Base-by-base conservation (phyloP, 2,888 invertebrate species). In the Punctoribates punctum region DNA sequence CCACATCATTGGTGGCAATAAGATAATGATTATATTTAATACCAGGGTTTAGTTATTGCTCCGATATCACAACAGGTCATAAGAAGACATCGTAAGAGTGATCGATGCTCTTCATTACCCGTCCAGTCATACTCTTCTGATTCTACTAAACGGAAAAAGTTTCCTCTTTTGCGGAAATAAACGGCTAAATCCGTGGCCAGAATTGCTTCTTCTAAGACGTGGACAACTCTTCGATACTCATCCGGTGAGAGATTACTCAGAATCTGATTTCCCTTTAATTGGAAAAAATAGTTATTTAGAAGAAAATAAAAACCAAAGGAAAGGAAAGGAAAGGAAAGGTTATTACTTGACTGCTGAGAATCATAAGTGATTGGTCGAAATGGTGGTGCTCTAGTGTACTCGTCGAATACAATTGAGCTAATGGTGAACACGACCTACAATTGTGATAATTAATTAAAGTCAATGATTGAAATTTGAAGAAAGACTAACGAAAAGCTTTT, bases 311-410 rank as follows among this genome's bases (percentile, higher is more conserved):
- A 34, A 34, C 8, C 8, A 9, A 29, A 15, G 13, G 46, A 15
- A 34, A 13, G 73, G 15, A 34, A 29, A 29, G 17, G 13, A 60
- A 15, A 34, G 17, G 73, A 23, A 34, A 29, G 34, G 23, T 15
- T 27, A 17, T 70, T 75, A 75, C 75, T 51, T 75, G 93, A 80
- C 94, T 94, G 85, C 93, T 96, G 76, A 96, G 87, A 82, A 96
- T 96, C 96, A 96, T 96, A 80, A 96, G 88, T 82, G 94, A 94
- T 85, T 96, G 96, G 85, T 96, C 96, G 84, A 96, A 96, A 85
- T 96, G 96, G 84, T 96, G 96, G 83, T 96, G 94, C 83, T 96
- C 96, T 94, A 96, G 94, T 54, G 95, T 95, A 0, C 95, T 96
- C 0, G 96, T 96, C 9, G 94, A 93, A 84, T 94, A 94, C 76